These are phyloP conservation scores for Drosophila nr. perissopoda DNA, from an alignment of 2,888 invertebrate genomes.

Conservation along the genomic window DNA sequence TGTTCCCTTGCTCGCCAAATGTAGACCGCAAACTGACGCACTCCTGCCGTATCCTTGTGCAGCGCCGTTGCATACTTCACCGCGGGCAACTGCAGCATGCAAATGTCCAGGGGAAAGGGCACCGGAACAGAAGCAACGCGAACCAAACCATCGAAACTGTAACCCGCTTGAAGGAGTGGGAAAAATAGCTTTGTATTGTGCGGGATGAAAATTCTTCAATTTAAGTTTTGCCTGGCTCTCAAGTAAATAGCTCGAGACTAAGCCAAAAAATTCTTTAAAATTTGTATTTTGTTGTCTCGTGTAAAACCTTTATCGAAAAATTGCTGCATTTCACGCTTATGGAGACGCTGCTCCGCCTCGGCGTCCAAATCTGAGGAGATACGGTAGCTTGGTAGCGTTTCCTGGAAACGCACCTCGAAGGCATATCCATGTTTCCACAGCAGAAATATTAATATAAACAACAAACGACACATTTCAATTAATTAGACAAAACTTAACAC, in stretches of 20 bases:
- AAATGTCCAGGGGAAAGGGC: constrained; percentile 85
- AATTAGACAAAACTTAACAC: constrained; percentile 6
- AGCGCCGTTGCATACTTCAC: constrained; percentile 84
- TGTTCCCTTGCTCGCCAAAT: constrained; percentile 67
- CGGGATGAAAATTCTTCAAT: neutral
- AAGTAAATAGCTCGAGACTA: neutral
- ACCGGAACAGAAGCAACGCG: constrained; percentile 84
- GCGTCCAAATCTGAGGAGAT: constrained; percentile 55
- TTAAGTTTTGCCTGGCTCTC: neutral
- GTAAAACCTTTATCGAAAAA: constrained; percentile 1
- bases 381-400: constrained; percentile 50
- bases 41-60: constrained; percentile 75
- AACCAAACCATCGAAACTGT: constrained; percentile 84
- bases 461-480: constrained; percentile 52
- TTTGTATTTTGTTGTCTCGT: neutral
- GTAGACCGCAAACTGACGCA: constrained; percentile 75
- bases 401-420: constrained; percentile 47
- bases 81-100: constrained; percentile 83
- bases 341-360: neutral
- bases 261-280: neutral
- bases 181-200: neutral
- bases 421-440: constrained; percentile 20
- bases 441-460: constrained; percentile 57
- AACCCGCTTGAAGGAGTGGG: constrained; percentile 80
- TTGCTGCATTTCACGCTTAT: constrained; percentile 1